These are phyloP conservation scores for Upupa epops DNA, from an alignment of 2,113 vertebrate genomes.

Conservation along the genomic window DNA sequence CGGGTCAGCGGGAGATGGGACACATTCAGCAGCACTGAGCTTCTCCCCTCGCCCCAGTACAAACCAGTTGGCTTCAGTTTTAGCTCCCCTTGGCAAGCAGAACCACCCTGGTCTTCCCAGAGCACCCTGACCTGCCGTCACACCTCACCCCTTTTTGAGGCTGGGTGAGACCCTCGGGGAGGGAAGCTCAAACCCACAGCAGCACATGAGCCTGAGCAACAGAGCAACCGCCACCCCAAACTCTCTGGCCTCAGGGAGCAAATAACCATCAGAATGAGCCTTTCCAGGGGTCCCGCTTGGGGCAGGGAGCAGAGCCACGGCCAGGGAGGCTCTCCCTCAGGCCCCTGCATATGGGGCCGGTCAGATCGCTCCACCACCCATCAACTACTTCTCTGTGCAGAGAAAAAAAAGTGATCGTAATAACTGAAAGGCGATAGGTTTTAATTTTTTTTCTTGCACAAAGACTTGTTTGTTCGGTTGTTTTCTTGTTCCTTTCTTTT, in stretches of 20 bases:
- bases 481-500: not conserved
- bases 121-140: not conserved
- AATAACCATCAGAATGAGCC: no score
- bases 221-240: not conserved
- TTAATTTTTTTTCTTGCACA: constrained; percentile 50
- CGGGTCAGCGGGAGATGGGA: not conserved
- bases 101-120: not conserved
- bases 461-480: not conserved
- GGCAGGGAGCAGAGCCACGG: not conserved
- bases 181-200: not conserved
- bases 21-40: not conserved
- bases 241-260: no score
- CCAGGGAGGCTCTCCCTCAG: not conserved
- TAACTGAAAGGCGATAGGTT: constrained; percentile 37
- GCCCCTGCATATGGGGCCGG: not conserved
- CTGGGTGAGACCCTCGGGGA: not conserved
- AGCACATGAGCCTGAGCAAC: not conserved
- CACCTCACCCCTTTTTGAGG: not conserved
- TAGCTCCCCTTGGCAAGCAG: not conserved
- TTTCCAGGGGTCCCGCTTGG: no score
- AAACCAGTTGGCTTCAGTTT: not conserved
- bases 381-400: constrained; percentile 60
- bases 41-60: not conserved
- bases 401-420: constrained; percentile 35
- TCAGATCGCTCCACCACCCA: not conserved